phyloP scores from a whole-genome alignment of 2,113 vertebrate species.

The Psammodynastes pulverulentus region DNA sequence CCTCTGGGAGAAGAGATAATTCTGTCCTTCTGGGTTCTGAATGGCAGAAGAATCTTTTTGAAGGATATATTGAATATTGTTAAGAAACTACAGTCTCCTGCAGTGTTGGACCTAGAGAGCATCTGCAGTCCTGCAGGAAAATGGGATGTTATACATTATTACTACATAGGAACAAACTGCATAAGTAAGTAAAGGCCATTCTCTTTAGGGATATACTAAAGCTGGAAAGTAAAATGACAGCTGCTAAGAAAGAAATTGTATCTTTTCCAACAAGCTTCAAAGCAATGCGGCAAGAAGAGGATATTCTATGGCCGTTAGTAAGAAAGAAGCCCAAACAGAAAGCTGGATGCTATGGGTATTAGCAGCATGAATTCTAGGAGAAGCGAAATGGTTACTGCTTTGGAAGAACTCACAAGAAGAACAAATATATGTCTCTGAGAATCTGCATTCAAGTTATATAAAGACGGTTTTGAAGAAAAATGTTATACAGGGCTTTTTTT shows the following conservation, averaged over 20 bases:
- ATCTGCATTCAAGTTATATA: neutral
- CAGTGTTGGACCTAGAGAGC: neutral
- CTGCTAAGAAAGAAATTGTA: slow-evolving; percentile 1
- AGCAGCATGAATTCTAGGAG: neutral
- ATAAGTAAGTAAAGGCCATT: neutral
- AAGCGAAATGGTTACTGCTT: neutral
- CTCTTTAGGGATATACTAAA: slow-evolving; percentile 26
- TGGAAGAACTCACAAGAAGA: neutral
- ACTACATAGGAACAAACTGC: neutral
- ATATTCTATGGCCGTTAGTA: neutral
- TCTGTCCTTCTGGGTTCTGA: neutral
- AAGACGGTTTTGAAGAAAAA: slow-evolving; percentile 24
- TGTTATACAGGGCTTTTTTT: no score
- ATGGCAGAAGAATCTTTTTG: neutral
- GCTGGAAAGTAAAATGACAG: slow-evolving; percentile 19
- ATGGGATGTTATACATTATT: neutral
- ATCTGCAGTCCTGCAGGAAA: neutral
- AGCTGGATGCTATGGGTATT: neutral
- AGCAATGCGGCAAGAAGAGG: slow-evolving; percentile 34
- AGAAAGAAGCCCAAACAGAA: neutral
- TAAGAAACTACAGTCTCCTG: slow-evolving; percentile 6
- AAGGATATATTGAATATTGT: neutral
- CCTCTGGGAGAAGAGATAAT: neutral
- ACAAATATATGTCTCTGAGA: neutral
- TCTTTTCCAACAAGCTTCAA: slow-evolving; percentile 18